These are phyloP conservation scores for Xestia sexstrigata DNA, from an alignment of 2,888 invertebrate genomes.

Conservation along the genomic window DNA sequence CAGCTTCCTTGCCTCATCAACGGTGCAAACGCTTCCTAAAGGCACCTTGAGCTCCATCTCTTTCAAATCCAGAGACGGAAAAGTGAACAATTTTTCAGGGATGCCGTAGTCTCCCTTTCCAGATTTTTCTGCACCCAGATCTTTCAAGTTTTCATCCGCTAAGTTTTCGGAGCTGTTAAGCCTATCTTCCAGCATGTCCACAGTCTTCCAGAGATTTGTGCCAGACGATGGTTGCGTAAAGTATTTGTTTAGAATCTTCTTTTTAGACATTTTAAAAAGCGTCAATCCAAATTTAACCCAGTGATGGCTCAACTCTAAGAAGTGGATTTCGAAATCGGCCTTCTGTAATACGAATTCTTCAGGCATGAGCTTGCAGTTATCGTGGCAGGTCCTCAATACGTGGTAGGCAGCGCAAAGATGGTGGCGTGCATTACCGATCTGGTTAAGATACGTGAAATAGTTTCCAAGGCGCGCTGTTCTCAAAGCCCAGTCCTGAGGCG, in stretches of 20 bases:
- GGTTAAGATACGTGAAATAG: conserved; percentile 86
- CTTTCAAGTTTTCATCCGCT: conserved; percentile 82
- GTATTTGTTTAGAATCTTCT: conserved; percentile 82
- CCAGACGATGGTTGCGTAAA: conserved; percentile 80
- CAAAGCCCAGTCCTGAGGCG: conserved; percentile 90
- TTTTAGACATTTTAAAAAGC: conserved; percentile 90
- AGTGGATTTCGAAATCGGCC: conserved; percentile 85
- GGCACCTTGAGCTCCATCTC: conserved; percentile 83
- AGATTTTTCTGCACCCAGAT: conserved; percentile 79
- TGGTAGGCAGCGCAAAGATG: conserved; percentile 92
- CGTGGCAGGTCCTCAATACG: conserved; percentile 90
- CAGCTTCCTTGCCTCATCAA: conserved; percentile 88
- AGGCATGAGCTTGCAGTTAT: conserved; percentile 86
- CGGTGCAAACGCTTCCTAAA: conserved; percentile 73
- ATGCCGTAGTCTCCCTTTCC: conserved; percentile 78
- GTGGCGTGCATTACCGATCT: conserved; percentile 90
- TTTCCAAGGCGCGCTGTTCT: conserved; percentile 89
- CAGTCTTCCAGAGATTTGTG: conserved; percentile 83
- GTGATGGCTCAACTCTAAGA: conserved; percentile 89
- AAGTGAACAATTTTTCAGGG: conserved; percentile 77
- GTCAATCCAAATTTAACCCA: conserved; percentile 92
- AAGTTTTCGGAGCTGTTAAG: conserved; percentile 69
- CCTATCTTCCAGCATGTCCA: conserved; percentile 76
- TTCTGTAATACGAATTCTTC: conserved; percentile 84
- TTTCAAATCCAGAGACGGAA: conserved; percentile 82